phyloP scores from a whole-genome alignment of 2,888 invertebrate genomes.

The Sericinus montela region DNA sequence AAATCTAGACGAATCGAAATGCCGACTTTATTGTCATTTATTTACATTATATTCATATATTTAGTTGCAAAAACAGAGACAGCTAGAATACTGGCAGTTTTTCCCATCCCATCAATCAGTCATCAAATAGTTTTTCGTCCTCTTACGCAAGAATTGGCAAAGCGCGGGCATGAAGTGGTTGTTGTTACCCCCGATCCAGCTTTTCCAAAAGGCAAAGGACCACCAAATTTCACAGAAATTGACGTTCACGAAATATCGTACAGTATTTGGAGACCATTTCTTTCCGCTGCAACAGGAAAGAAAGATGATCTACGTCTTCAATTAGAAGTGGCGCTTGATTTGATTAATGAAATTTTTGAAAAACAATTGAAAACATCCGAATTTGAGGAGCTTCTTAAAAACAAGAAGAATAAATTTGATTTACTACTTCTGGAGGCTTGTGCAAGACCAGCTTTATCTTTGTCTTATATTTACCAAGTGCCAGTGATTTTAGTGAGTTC shows the following conservation, averaged over 20 bases:
- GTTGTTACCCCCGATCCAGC: conserved; percentile 41
- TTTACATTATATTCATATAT: background rate
- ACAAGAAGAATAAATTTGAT: conserved; percentile 33
- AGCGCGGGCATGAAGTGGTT: conserved; percentile 46
- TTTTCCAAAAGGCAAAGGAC: conserved; percentile 21
- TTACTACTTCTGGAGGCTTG: conserved; percentile 41
- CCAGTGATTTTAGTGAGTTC: conserved; percentile 49
- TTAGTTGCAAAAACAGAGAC: conserved; percentile 1
- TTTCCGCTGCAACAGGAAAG: conserved; percentile 16
- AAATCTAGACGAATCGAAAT: too few species aligned
- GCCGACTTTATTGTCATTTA: background rate
- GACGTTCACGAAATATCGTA: conserved; percentile 34
- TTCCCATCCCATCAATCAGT: conserved; percentile 34
- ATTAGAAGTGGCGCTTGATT: conserved; percentile 13
- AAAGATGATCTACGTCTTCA: conserved; percentile 15
- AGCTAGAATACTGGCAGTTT: conserved; percentile 39
- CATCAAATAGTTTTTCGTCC: conserved; percentile 44
- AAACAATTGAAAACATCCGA: conserved; percentile 22
- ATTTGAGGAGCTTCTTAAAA: conserved; percentile 22
- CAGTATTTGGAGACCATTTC: conserved; percentile 18
- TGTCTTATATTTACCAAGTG: conserved; percentile 37
- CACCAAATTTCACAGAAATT: conserved; percentile 42
- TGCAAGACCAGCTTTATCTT: conserved; percentile 28
- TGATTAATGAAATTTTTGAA: conserved; percentile 20
- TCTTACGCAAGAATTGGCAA: conserved; percentile 38